Evolutionary conservation across 1,140 invertebrate genomes (phyloP).

Genomic region (Carposina sasakii): DNA sequence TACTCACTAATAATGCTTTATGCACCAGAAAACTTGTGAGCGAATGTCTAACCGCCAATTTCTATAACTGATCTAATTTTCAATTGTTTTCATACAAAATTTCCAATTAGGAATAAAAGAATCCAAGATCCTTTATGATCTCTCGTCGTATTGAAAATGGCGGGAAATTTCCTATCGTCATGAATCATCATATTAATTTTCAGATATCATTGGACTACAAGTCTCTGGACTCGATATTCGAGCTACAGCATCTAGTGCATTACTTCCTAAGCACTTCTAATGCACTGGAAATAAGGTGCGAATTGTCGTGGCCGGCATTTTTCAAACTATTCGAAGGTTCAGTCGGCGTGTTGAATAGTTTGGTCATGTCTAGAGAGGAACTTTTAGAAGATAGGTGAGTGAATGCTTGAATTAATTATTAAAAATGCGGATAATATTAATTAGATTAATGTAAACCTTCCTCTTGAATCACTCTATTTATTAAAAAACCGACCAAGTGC

Average conservation of each 20-base stretch:
- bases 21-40: too few species aligned
- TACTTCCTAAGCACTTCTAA: constrained; percentile 21
- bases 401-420: neutral
- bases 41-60: too few species aligned
- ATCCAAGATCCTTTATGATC: too few species aligned
- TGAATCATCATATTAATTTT: too few species aligned
- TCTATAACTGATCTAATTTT: too few species aligned
- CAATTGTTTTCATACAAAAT: too few species aligned
- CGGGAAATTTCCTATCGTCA: too few species aligned
- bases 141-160: too few species aligned
- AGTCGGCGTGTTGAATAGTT: constrained; percentile 41
- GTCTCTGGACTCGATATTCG: constrained; percentile 52
- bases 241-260: constrained; percentile 39
- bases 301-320: constrained; percentile 41
- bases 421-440: neutral
- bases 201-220: constrained; percentile 56
- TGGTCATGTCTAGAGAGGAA: constrained; percentile 48
- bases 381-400: constrained; percentile 56
- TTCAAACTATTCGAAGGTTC: constrained; percentile 40
- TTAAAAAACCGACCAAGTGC: neutral
- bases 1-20: too few species aligned
- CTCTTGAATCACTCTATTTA: neutral
- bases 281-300: constrained; percentile 15
- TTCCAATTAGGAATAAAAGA: too few species aligned
- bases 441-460: neutral